Conservation (phyloP, 2,888 invertebrate species). For the Acrobasis consociella region DNA sequence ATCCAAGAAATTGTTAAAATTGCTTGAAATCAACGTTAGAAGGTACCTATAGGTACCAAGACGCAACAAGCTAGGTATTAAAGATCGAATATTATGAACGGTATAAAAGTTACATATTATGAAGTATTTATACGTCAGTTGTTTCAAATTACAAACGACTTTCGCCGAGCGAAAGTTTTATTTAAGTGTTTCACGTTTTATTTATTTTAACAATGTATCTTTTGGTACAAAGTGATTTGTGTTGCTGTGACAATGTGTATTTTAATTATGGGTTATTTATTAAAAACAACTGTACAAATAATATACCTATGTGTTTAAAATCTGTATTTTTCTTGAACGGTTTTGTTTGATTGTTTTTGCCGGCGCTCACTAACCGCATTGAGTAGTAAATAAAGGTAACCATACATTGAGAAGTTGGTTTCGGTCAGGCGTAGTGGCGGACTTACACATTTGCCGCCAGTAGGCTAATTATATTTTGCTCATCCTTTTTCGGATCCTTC, state of each 20-base stretch:
- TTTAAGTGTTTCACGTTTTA: conserved; percentile 33
- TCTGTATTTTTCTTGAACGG: conserved; percentile 10
- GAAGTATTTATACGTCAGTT: not conserved
- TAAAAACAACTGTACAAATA: conserved; percentile 40
- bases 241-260: conserved; percentile 72
- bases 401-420: not conserved
- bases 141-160: conserved; percentile 49
- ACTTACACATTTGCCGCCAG: no score
- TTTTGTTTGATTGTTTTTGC: not conserved
- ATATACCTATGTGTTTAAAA: conserved; percentile 32
- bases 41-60: not conserved
- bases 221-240: conserved; percentile 73
- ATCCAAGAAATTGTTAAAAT: not conserved
- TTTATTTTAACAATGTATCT: conserved; percentile 57
- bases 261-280: conserved; percentile 36
- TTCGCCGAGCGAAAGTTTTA: conserved; percentile 64
- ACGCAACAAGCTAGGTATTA: not conserved
- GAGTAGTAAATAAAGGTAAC: not conserved
- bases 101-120: not conserved
- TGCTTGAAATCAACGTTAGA: not conserved
- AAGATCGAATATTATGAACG: not conserved
- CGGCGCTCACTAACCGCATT: not conserved
- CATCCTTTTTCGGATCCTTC: no score
- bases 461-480: no score
- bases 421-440: no score